Percentiles rank a stretch among this genome's conserved stretches.
phyloP scores from a whole-genome alignment of 2,797 vertebrate species.

The Chromis chromis region DNA sequence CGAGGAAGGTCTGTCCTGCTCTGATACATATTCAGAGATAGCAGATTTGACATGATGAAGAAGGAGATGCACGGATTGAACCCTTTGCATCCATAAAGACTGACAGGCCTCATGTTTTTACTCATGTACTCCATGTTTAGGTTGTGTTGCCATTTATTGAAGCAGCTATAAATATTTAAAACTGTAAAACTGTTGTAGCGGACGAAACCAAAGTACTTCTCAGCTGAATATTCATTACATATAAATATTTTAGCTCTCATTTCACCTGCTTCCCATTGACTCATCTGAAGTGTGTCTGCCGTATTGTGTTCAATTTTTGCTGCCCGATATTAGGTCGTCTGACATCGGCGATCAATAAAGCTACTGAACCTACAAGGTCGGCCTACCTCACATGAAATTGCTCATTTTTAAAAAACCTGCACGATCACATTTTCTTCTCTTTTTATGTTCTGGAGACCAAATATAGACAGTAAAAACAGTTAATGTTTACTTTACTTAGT shows the following conservation, averaged over 20 bases:
- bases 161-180: slow-evolving; percentile 83
- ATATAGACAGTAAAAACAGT: neutral
- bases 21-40: neutral
- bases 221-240: slow-evolving; percentile 81
- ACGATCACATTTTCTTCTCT: slow-evolving; percentile 20
- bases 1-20: slow-evolving; percentile 20
- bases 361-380: slow-evolving; percentile 51
- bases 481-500: no score
- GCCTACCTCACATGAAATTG: slow-evolving; percentile 20
- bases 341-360: slow-evolving; percentile 59
- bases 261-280: slow-evolving; percentile 72
- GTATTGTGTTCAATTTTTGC: slow-evolving; percentile 27
- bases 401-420: slow-evolving; percentile 21
- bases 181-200: slow-evolving; percentile 70
- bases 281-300: slow-evolving; percentile 41
- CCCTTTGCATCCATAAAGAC: slow-evolving; percentile 34
- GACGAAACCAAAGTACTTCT: slow-evolving; percentile 76
- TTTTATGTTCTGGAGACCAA: neutral
- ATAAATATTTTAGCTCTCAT: slow-evolving; percentile 85
- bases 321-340: slow-evolving; percentile 32
- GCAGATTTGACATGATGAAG: slow-evolving; percentile 39
- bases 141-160: slow-evolving; percentile 73
- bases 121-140: slow-evolving; percentile 56
- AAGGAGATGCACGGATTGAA: slow-evolving; percentile 25
- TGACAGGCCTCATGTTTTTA: slow-evolving; percentile 30